A percentile compares a stretch with the other conserved stretches of the same genome.
Evolutionary conservation across 2,888 invertebrate species (phyloP).

Genomic region (Synanthedon tipuliformis): DNA sequence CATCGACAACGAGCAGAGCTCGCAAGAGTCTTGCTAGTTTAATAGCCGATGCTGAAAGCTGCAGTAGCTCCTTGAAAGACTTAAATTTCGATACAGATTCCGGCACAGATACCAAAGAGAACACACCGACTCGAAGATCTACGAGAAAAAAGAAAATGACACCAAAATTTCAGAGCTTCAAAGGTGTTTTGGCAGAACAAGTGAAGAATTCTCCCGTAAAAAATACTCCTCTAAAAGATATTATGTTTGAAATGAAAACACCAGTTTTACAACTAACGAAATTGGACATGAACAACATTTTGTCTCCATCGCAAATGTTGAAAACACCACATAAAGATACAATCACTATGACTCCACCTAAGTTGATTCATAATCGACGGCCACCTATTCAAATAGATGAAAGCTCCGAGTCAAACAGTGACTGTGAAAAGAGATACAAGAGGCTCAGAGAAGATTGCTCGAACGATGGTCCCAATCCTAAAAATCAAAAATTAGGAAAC

Average conservation of each 20-base stretch:
- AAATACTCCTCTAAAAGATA: neutral
- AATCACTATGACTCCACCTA: slow-evolving; percentile 43
- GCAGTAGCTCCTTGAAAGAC: slow-evolving; percentile 63
- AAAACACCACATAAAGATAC: slow-evolving; percentile 56
- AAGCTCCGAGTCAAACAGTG: slow-evolving; percentile 47
- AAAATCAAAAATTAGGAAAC: slow-evolving; percentile 45
- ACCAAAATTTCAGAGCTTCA: slow-evolving; percentile 48
- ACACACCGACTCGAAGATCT: slow-evolving; percentile 49
- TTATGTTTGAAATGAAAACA: slow-evolving; percentile 30
- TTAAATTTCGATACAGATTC: slow-evolving; percentile 61
- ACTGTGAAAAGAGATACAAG: slow-evolving; percentile 51
- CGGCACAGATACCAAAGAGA: slow-evolving; percentile 57
- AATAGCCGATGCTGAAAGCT: slow-evolving; percentile 62
- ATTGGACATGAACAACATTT: slow-evolving; percentile 37
- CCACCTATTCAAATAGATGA: slow-evolving; percentile 43
- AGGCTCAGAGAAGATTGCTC: slow-evolving; percentile 44
- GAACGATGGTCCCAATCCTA: slow-evolving; percentile 40
- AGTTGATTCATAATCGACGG: slow-evolving; percentile 42
- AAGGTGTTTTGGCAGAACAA: slow-evolving; percentile 50
- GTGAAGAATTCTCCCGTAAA: slow-evolving; percentile 27
- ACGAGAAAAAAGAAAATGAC: slow-evolving; percentile 34
- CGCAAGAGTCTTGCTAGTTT: slow-evolving; percentile 56
- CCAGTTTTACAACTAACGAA: slow-evolving; percentile 44
- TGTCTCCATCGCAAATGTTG: slow-evolving; percentile 48
- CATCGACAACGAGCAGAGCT: slow-evolving; percentile 56